Conservation (phyloP, 2,113 vertebrate genomes). For the Hippolais icterina region DNA sequence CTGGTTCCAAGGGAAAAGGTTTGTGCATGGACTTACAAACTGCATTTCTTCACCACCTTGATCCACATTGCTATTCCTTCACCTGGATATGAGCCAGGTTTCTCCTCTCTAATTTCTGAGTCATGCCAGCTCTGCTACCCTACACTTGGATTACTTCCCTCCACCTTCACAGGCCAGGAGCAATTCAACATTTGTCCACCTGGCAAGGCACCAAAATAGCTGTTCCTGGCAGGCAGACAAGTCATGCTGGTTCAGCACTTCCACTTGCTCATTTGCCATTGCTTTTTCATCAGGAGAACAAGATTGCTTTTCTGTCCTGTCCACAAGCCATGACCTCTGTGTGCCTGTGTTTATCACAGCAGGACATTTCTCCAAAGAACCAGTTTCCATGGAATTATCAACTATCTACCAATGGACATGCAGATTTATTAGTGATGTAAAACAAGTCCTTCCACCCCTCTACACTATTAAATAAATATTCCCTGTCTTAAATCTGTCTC, state of each 20-base stretch:
- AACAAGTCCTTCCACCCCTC: background rate
- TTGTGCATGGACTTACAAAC: background rate
- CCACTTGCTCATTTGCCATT: slow-evolving; percentile 8
- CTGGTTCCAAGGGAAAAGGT: background rate
- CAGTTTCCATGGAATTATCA: background rate
- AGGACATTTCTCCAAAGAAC: background rate
- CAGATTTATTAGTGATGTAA: background rate
- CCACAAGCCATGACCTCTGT: background rate
- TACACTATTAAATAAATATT: background rate
- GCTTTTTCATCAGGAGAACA: background rate
- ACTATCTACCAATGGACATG: background rate
- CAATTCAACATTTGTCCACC: slow-evolving; percentile 6
- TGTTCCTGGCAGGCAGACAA: background rate
- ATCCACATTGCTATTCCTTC: background rate
- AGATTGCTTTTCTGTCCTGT: background rate
- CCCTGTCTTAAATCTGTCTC: background rate
- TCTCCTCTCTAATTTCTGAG: background rate
- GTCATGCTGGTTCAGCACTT: background rate
- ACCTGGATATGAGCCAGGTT: background rate
- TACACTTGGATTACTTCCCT: background rate
- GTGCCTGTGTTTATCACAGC: background rate
- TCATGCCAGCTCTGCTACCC: background rate
- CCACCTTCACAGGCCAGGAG: background rate
- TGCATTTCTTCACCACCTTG: background rate
- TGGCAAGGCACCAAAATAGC: slow-evolving; percentile 9